Percentiles rank a stretch among this genome's conserved stretches.
These are phyloP conservation scores for Cephus rjabovi DNA, from an alignment of 2,888 invertebrate genomes.

Conservation along the genomic window DNA sequence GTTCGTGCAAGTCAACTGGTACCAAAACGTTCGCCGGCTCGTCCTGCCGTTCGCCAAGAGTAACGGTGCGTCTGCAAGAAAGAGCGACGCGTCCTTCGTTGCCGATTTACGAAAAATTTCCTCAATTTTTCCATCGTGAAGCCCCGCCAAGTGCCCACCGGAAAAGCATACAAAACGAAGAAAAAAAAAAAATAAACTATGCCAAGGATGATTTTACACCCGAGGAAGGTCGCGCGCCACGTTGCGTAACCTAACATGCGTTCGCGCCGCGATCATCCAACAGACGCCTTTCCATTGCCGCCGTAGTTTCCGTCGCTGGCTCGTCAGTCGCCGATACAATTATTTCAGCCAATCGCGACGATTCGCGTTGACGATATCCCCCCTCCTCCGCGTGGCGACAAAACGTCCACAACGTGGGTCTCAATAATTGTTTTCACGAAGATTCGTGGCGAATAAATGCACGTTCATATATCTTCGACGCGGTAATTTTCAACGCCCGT, in stretches of 20 bases:
- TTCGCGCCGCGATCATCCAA: background rate
- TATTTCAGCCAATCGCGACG: background rate
- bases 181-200: background rate
- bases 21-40: background rate
- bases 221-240: background rate
- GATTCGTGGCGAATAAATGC: background rate
- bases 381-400: background rate
- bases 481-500: background rate
- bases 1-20: background rate
- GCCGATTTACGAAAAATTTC: background rate
- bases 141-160: background rate
- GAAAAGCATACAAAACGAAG: background rate
- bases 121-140: background rate
- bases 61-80: background rate
- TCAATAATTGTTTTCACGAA: background rate
- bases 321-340: background rate
- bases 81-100: background rate
- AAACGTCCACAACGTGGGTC: background rate
- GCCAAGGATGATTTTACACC: background rate
- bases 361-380: background rate
- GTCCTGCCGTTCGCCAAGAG: background rate
- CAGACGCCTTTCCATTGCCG: background rate
- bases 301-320: background rate
- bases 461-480: background rate
- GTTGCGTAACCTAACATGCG: background rate